These are phyloP conservation scores for Panulirus ornatus DNA, from an alignment of 1,140 invertebrate genomes.

Conservation along the genomic window DNA sequence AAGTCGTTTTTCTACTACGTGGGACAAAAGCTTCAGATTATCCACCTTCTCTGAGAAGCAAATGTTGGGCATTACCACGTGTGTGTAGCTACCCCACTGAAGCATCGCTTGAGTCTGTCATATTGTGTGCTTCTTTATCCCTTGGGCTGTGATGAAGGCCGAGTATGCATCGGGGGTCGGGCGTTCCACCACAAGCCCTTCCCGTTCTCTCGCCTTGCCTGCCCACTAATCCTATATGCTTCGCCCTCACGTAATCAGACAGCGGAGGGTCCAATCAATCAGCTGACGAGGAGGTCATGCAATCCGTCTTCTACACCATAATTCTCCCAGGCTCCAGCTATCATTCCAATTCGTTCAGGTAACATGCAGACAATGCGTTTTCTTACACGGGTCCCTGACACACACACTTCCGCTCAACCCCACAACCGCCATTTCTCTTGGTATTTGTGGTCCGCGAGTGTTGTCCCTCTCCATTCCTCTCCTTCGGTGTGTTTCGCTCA, in stretches of 20 bases:
- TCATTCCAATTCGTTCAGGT: conserved; percentile 15
- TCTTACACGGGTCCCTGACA: background rate
- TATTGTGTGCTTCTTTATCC: no score
- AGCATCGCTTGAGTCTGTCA: no score
- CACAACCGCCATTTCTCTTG: background rate
- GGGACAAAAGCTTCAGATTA: no score
- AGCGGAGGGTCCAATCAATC: conserved; percentile 8
- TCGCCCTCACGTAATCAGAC: conserved; percentile 7
- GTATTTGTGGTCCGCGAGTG: background rate
- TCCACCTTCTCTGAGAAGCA: no score
- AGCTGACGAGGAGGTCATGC: conserved; percentile 14
- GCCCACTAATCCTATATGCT: background rate
- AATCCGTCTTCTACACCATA: conserved; percentile 19
- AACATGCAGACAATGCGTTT: background rate
- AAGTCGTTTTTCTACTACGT: no score
- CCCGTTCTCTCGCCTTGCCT: background rate
- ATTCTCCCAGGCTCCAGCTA: background rate
- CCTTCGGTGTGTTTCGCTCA: background rate
- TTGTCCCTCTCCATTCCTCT: background rate
- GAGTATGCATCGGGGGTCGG: no score
- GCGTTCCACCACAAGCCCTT: no score
- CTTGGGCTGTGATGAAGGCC: no score
- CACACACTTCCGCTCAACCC: background rate
- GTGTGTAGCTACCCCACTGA: no score
- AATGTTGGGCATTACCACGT: no score